Evolutionary conservation across 1,140 invertebrate genomes (phyloP), one percentile per base, ranked within the genome.

Genomic region (Hesperophylax magnus): DNA sequence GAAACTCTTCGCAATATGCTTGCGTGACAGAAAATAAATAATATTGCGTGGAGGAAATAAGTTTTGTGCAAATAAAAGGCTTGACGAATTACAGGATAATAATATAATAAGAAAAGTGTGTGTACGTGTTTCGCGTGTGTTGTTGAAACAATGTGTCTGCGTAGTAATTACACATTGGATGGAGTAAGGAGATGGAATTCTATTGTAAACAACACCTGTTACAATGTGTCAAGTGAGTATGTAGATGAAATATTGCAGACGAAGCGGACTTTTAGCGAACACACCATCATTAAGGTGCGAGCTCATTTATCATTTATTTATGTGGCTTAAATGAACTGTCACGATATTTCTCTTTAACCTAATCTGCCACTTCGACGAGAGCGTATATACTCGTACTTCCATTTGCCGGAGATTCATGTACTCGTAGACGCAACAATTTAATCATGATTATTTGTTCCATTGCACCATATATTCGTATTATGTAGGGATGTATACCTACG

Each of bases 311-410:
- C 74, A 76, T 47, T n/a, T 76, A 60, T 27, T 27, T 76, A 61
- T 61, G 56, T 76, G 58, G 34, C 58, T 61, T n/a, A 76, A 76
- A 76, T 61, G 56, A 76, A 58, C 74, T 76, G 54, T 76, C 74
- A 60, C 74, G 20, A 61, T 58, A 76, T 60, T 76, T 60, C 58
- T 60, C 54, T 76, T 15, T 34, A 20, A 58, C 58, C 24, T 60
- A 60, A 76, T 76, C 58, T 22, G 52, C 52, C 52, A 20, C n/a
- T 52, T 72, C 2, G 17, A 72, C 52, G 18, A 15, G 34, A n/a
- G 69, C 24, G 31, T 18, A 53, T n/a, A 15, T 47, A 9, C 7
- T 5, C 34, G 34, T 39, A 11, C 9, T 47, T 47, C 11, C 39
- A 14, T 47, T 47, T 14, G 11, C 11, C 39, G 39, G 39, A 47